Evolutionary conservation across 2,888 invertebrate genomes (phyloP).

Genomic region (Epiblema foenella): DNA sequence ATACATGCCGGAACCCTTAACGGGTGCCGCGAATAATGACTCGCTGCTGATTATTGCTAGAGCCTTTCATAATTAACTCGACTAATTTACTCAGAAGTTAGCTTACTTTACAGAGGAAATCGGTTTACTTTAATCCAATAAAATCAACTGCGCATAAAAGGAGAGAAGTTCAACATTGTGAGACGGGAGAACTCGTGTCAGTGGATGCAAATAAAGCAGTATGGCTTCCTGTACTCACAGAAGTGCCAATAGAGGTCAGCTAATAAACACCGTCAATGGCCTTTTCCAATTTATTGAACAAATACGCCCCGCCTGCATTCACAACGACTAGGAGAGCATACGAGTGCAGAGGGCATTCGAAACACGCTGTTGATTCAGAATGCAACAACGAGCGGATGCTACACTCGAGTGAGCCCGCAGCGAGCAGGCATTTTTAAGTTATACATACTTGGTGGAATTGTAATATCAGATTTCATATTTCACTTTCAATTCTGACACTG

Average conservation of each 20-base stretch:
- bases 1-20: conserved; percentile 27
- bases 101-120: conserved; percentile 4
- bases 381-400: conserved; percentile 25
- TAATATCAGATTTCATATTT: neutral
- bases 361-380: conserved; percentile 30
- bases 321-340: conserved; percentile 22
- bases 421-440: conserved; percentile 4
- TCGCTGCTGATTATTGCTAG: conserved; percentile 21
- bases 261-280: conserved; percentile 52
- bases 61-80: conserved; percentile 23
- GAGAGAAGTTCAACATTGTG: neutral
- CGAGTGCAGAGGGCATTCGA: conserved; percentile 11
- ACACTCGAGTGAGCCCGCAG: conserved; percentile 27
- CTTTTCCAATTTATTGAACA: conserved; percentile 48
- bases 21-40: conserved; percentile 15
- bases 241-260: conserved; percentile 49
- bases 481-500: neutral
- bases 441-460: conserved; percentile 25
- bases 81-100: conserved; percentile 2
- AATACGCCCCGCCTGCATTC: conserved; percentile 45
- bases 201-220: conserved; percentile 21
- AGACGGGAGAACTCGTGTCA: neutral
- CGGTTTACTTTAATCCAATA: conserved; percentile 1
- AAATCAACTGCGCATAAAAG: neutral
- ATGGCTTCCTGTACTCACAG: conserved; percentile 26